Percentiles rank a stretch among this genome's conserved stretches.
Evolutionary conservation across 2,888 invertebrate genomes (phyloP).

Genomic region (Scrobipalpa atriplicella): DNA sequence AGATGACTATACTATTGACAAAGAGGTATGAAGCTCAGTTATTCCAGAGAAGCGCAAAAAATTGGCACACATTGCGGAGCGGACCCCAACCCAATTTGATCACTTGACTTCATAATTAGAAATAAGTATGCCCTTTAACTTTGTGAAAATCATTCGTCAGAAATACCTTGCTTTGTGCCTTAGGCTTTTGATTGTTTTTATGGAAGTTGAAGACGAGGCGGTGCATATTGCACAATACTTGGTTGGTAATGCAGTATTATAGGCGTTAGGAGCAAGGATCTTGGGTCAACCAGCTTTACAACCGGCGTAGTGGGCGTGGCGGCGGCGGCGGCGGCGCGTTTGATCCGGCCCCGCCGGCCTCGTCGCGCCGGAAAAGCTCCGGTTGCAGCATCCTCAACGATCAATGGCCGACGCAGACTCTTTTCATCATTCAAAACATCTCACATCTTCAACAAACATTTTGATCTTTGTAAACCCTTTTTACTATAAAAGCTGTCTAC

Average conservation of each 20-base stretch:
- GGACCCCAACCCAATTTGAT: too few species aligned
- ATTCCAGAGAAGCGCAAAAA: too few species aligned
- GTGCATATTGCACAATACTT: not conserved
- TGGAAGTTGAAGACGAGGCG: not conserved
- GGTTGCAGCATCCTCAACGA: conserved; percentile 28
- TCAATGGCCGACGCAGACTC: conserved; percentile 14
- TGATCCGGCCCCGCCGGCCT: conserved; percentile 33
- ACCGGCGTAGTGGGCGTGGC: conserved; percentile 28
- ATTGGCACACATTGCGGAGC: too few species aligned
- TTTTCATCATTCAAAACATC: not conserved
- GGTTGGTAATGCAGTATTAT: not conserved
- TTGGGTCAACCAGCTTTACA: not conserved
- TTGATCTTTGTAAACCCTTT: not conserved
- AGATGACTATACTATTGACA: too few species aligned
- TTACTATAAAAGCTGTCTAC: not conserved
- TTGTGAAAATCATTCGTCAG: not conserved
- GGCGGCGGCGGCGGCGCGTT: conserved; percentile 34
- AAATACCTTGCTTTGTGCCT: not conserved
- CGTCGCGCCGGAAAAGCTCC: conserved; percentile 27
- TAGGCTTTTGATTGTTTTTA: not conserved
- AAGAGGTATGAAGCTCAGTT: too few species aligned
- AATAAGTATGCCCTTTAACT: not conserved
- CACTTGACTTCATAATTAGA: conserved; percentile 3
- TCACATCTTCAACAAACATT: conserved; percentile 6
- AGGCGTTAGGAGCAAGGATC: not conserved